phyloP scores from a whole-genome alignment of 1,140 invertebrate genomes.

The Leptoteleia sp. region DNA sequence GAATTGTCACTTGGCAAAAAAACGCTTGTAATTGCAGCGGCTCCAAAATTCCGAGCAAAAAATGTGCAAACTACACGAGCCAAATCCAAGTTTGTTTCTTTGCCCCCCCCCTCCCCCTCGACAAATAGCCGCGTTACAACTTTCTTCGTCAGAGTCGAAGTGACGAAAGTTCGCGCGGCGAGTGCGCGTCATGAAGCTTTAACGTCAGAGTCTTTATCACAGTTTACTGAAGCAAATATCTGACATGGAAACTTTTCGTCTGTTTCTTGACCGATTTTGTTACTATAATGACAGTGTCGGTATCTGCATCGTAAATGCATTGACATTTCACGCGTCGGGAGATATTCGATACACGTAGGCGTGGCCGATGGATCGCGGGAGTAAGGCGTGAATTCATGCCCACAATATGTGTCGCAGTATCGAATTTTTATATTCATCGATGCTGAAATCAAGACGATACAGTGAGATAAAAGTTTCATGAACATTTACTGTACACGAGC shows the following conservation, averaged over 20 bases:
- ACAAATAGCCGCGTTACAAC: neutral
- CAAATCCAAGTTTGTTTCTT: too few relatives aligned
- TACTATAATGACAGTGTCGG: conserved; percentile 41
- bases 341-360: conserved; percentile 60
- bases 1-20: too few relatives aligned
- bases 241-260: conserved; percentile 51
- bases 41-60: neutral
- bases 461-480: too few relatives aligned
- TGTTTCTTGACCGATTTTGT: conserved; percentile 51
- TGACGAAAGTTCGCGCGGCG: conserved; percentile 24
- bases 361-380: conserved; percentile 54
- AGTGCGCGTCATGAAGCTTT: conserved; percentile 3
- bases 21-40: too few relatives aligned
- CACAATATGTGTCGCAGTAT: conserved; percentile 44
- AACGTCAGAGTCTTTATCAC: conserved; percentile 28
- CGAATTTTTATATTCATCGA: conserved; percentile 28
- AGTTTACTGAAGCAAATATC: conserved; percentile 29
- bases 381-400: conserved; percentile 57
- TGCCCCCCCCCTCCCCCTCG: neutral
- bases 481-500: too few relatives aligned
- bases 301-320: conserved; percentile 53
- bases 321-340: conserved; percentile 65
- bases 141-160: conserved; percentile 8
- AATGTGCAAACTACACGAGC: neutral
- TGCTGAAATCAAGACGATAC: conserved; percentile 24